These are phyloP conservation scores for Neuroterus valhalla DNA, from an alignment of 1,140 invertebrate species.

Conservation along the genomic window DNA sequence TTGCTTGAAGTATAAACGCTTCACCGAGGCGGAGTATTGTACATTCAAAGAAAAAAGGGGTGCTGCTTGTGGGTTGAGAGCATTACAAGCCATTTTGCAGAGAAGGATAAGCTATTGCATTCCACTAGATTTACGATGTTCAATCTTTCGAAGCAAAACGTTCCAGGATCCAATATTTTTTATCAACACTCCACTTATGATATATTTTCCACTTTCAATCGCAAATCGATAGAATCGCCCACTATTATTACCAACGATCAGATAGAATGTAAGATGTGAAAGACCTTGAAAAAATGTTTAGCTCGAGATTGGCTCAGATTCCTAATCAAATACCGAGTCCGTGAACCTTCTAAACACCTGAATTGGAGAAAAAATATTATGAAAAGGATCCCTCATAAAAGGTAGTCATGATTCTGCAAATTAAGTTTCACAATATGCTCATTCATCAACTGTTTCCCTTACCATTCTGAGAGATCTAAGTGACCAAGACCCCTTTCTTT, in stretches of 20 bases:
- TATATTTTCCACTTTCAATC: conserved; percentile 23
- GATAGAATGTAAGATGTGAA: neutral
- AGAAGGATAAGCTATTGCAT: conserved; percentile 26
- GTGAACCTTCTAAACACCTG: too few relatives aligned
- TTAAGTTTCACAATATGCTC: neutral
- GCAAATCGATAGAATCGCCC: conserved; percentile 5
- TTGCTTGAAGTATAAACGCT: conserved; percentile 20
- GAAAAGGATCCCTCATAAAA: too few relatives aligned
- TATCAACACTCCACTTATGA: conserved; percentile 23
- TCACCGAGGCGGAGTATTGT: conserved; percentile 27
- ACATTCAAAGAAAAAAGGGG: conserved; percentile 26
- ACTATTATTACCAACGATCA: conserved; percentile 16
- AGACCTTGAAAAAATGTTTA: neutral
- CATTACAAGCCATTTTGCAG: conserved; percentile 28
- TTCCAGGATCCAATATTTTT: conserved; percentile 28
- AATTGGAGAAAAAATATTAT: too few relatives aligned
- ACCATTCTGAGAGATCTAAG: neutral
- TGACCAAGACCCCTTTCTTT: conserved; percentile 15
- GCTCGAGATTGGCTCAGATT: neutral
- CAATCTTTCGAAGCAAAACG: conserved; percentile 26
- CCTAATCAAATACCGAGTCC: neutral
- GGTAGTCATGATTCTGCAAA: too few relatives aligned
- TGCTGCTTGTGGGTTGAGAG: conserved; percentile 20
- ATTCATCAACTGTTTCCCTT: neutral
- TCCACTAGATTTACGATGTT: conserved; percentile 31